Base-by-base conservation (phyloP, 2,797 vertebrate species). In the Spinus pinus region DNA sequence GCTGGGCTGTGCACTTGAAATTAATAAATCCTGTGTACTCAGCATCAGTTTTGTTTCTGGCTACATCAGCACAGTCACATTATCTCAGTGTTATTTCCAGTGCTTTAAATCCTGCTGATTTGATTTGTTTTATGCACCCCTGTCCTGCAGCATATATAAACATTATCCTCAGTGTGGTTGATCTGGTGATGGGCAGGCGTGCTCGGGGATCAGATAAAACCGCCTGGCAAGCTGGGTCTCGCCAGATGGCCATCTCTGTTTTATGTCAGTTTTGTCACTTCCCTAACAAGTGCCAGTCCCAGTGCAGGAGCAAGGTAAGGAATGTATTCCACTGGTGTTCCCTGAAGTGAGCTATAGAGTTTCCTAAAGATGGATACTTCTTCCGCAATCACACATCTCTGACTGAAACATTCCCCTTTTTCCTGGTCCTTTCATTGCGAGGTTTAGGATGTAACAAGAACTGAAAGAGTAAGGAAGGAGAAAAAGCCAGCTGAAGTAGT, bases 181-280 rank as follows among this genome's bases (percentile, higher is more conserved):
- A 71, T 70, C 51, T 93, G 81, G 58, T 49, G 74, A 71, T 80
- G 64, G 77, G 65, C 82, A 57, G 73, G 82, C 28, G 0, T 62
- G 81, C 71, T 70, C 8, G 0, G n/a, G 67, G 49, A 89, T 91
- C 86, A 70, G 79, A 74, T 91, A 42, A 87, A 89, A 78, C 37
- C 0, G 0, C 74, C 39, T 85, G 84, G 84, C 84, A 87, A 67
- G 89, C 84, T 73, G 75, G 49, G 33, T 57, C 78, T 93, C 0
- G 4, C 91, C 84, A 96, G 93, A 91, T 94, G 91, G 91, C 81
- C 72, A 57, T 70, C 56, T 91, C 93, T 92, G 60, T 25, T 91
- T 25, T 6, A 31, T 82, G 94, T 85, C 87, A 88, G 17, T 61
- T 94, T 71, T 95, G 86, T 87, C 87, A 74, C 89, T 92, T 87